Percentiles rank a stretch among this genome's conserved stretches.
phyloP scores from a whole-genome alignment of 2,888 invertebrate species.

The Masnerella sp. region DNA sequence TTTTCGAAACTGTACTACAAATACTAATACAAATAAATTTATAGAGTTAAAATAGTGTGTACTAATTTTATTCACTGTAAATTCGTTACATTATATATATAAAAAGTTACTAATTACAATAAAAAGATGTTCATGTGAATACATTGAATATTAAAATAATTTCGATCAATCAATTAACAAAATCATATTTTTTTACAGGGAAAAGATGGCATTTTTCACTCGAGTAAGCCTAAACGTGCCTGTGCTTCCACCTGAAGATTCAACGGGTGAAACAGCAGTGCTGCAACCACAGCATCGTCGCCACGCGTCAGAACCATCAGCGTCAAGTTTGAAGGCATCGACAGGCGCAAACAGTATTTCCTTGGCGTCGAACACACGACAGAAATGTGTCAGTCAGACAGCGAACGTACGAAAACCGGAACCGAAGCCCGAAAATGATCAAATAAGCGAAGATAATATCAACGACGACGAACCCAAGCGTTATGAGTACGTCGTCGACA shows the following conservation, averaged over 20 bases:
- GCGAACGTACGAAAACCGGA: background rate
- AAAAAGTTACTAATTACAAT: too few species aligned
- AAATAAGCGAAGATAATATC: constrained; percentile 42
- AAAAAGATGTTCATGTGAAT: too few species aligned
- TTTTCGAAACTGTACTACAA: too few species aligned
- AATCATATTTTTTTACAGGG: constrained; percentile 83
- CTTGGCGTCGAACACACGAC: constrained; percentile 5
- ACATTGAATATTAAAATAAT: too few species aligned
- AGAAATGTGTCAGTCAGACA: constrained; percentile 31
- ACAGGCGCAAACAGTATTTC: constrained; percentile 39
- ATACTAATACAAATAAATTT: too few species aligned
- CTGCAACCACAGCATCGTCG: constrained; percentile 52
- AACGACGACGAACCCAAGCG: constrained; percentile 78
- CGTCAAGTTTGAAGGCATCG: constrained; percentile 22
- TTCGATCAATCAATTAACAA: too few species aligned
- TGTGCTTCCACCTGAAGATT: constrained; percentile 84
- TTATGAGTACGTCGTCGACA: constrained; percentile 90
- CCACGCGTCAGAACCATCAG: constrained; percentile 63
- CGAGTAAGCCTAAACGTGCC: constrained; percentile 88
- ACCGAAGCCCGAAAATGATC: constrained; percentile 41
- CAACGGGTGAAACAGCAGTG: constrained; percentile 55
- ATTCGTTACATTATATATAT: too few species aligned
- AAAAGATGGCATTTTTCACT: constrained; percentile 98
- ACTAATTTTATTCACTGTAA: too few species aligned
- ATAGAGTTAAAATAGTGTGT: too few species aligned